phyloP scores from a whole-genome alignment of 2,888 invertebrate species.

The Eupeodes luniger region DNA sequence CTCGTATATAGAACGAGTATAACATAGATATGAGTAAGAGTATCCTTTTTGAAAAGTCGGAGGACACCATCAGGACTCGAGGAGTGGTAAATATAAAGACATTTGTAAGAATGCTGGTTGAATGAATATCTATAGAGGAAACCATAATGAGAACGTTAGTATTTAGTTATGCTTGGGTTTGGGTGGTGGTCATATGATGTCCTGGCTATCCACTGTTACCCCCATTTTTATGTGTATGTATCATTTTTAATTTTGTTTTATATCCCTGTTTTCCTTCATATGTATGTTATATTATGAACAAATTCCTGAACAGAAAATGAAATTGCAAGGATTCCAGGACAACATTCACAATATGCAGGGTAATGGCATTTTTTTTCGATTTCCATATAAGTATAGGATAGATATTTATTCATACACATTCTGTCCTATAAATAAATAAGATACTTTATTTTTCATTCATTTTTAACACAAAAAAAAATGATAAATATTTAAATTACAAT shows the following conservation, averaged over 20 bases:
- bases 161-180: neutral
- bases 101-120: neutral
- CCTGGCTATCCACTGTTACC: neutral
- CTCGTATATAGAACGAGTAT: neutral
- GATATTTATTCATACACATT: slow-evolving; percentile 14
- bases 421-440: slow-evolving; percentile 4
- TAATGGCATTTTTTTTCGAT: slow-evolving; percentile 21
- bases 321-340: slow-evolving; percentile 49
- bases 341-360: neutral
- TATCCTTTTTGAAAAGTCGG: neutral
- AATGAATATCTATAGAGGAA: slow-evolving; percentile 10
- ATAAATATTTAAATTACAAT: slow-evolving; percentile 57
- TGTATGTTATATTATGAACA: slow-evolving; percentile 43
- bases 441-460: neutral
- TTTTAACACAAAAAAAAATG: neutral
- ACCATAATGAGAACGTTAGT: slow-evolving; percentile 5
- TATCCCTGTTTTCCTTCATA: neutral
- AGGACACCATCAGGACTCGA: neutral
- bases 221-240: neutral
- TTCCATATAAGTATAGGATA: neutral
- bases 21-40: neutral
- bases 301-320: slow-evolving; percentile 41
- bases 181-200: slow-evolving; percentile 8
- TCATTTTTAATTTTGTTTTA: slow-evolving; percentile 61
- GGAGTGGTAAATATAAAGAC: slow-evolving; percentile 3